Evolutionary conservation across 2,113 vertebrate species (phyloP).

Genomic region (Gymnogyps californianus): DNA sequence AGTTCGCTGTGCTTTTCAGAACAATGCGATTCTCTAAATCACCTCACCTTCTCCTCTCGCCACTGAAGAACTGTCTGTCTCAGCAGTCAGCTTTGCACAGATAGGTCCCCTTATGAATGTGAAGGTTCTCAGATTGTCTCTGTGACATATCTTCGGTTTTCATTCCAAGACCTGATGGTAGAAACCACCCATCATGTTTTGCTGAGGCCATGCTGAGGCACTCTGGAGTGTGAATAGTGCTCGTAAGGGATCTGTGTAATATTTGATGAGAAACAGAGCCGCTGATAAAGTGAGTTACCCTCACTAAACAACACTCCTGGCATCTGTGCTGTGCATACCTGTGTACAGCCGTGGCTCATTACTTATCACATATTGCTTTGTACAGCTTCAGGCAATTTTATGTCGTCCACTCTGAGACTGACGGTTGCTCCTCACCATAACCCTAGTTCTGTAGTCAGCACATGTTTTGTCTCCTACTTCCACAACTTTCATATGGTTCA

Average conservation of each 20-base stretch:
- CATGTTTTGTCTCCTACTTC: not conserved
- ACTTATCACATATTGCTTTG: not conserved
- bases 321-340: not conserved
- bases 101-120: rapidly evolving
- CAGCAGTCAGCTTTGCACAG: not conserved
- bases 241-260: not conserved
- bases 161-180: not conserved
- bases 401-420: not conserved
- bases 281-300: not conserved
- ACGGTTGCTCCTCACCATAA: not conserved
- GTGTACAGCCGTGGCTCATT: not conserved
- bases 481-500: not conserved
- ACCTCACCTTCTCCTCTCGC: not conserved
- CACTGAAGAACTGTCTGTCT: not conserved
- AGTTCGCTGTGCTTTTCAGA: rapidly evolving
- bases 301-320: not conserved
- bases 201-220: not conserved
- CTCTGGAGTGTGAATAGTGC: not conserved
- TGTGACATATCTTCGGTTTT: not conserved
- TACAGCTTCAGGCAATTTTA: not conserved
- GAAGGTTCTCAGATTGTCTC: not conserved
- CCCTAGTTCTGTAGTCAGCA: not conserved
- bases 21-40: not conserved
- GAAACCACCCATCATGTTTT: not conserved
- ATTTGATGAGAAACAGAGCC: not conserved